Evolutionary conservation across 1,140 invertebrate species (phyloP), one percentile per base, ranked within the genome.

Genomic region (Sarcophaga bullata): DNA sequence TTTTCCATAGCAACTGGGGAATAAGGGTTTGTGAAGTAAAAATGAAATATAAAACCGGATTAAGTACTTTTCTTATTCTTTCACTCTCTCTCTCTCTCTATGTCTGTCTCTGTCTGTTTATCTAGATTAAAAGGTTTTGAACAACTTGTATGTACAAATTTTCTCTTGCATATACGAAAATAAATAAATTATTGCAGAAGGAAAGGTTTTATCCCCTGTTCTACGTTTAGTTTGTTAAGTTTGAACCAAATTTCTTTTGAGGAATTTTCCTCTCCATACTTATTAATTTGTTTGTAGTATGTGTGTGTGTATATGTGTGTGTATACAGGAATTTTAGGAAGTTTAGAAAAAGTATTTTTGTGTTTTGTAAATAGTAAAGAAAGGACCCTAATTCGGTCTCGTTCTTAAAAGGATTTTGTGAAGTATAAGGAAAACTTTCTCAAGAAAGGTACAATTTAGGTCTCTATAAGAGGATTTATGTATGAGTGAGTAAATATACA

Each of bases 31-130:
- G 25, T 37, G n/a, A 68, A 68, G 62, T n/a, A 58, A 58, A 62
- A 62, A 62, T 62, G 62, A 25, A 68, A 58, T n/a, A 58, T 58
- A n/a, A 68, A 68, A 68, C 62, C 17, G 17, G 62, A 68, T 68
- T 19, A 25, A 68, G 62, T 68, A 9, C 1, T 58, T 58, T 58
- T 58, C n/a, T 58, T n/a, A n/a, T 58, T 4, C 3, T 58, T 58
- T 58, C 13, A 13, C 6, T n/a, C 54, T 58, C n/a, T 58, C 54
- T 7, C n/a, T n/a, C 15, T n/a, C 7, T 58, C 3, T 58, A 15
- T 13, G 13, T 15, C 54, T 6, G 13, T 58, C 52, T 15, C 11
- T 58, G 10, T 11, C n/a, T 7, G 52, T 58, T 58, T 37, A 37
- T 58, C 54, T 58, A 58, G 25, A 37, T 37, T 37, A 58, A 58